Evolutionary conservation across 2,797 vertebrate species (phyloP), one percentile per base, ranked within the genome.

Genomic region (Jordanella pulchra): DNA sequence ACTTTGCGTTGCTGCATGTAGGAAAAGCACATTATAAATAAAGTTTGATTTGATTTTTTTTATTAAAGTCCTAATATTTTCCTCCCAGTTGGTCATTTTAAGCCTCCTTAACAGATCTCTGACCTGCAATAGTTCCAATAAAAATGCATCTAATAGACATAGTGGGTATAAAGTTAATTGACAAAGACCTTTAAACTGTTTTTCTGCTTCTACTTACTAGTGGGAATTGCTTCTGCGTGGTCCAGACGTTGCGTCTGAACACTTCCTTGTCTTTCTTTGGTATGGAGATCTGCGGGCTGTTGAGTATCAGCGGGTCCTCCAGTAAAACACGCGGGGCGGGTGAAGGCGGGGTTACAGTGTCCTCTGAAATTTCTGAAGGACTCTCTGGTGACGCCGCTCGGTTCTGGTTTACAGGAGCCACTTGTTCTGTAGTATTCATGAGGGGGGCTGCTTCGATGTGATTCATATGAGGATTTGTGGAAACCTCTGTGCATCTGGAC

Each of bases 241-340:
- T 32, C 67, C 73, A 70, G 4, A 71, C 72, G 35, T 76, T 76
- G 25, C 48, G 65, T 70, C 84, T 92, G 73, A 89, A 79, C 42
- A 72, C 50, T 17, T 71, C 1, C 6, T 55, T 55, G 2, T 76
- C 69, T 72, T 88, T 93, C 73, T 90, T 92, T 0, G 93, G 94
- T 71, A 95, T 91, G 44, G 81, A 86, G 45, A 95, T 55, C 4
- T 69, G 76, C 3, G 94, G 95, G 0, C 92, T 87, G 5, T 85
- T 86, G 47, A 94, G 84, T 11, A 95, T 73, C 0, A 95, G 80
- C 0, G 92, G 69, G 77, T 95, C 94, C 51, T 93, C 88, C 0
- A 89, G 61, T 47, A 90, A 53, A 71, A 84, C 51, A 0, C 67
- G 68, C n/a, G 76, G 77, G 0, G 56, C 15, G 0, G 17, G 50